Conservation (phyloP, 2,113 vertebrate genomes). For the Phaethon lepturus region DNA sequence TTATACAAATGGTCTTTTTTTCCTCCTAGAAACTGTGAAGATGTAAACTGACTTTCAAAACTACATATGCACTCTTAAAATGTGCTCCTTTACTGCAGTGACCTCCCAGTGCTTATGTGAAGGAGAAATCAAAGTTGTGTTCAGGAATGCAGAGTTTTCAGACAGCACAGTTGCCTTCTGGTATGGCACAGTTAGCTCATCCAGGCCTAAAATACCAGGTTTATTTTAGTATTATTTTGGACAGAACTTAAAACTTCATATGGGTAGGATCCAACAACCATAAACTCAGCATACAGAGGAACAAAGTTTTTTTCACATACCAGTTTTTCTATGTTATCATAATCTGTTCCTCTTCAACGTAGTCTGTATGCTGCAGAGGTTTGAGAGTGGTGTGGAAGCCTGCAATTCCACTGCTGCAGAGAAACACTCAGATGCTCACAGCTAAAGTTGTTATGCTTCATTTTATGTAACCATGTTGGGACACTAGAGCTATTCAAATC, state of each 20-base stretch:
- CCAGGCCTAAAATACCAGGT: neutral
- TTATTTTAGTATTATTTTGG: neutral
- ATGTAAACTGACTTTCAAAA: neutral
- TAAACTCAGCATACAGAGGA: neutral
- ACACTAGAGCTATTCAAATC: neutral
- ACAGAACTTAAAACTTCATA: neutral
- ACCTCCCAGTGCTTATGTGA: neutral
- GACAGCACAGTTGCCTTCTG: neutral
- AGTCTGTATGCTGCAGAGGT: neutral
- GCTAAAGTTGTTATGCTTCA: neutral
- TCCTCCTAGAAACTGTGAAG: neutral
- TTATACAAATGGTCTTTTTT: neutral
- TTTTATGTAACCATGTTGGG: neutral
- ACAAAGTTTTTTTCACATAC: neutral
- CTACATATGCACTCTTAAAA: rapidly evolving
- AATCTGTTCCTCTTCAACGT: neutral
- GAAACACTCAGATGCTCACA: neutral
- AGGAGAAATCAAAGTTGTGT: neutral
- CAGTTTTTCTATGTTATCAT: neutral
- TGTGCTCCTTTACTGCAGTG: neutral
- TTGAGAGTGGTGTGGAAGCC: neutral
- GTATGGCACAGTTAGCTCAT: neutral
- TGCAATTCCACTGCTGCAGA: neutral
- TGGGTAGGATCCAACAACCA: neutral
- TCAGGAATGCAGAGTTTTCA: neutral